Evolutionary conservation across 2,888 invertebrate genomes (phyloP).

Genomic region (Chymomyza procnemis): DNA sequence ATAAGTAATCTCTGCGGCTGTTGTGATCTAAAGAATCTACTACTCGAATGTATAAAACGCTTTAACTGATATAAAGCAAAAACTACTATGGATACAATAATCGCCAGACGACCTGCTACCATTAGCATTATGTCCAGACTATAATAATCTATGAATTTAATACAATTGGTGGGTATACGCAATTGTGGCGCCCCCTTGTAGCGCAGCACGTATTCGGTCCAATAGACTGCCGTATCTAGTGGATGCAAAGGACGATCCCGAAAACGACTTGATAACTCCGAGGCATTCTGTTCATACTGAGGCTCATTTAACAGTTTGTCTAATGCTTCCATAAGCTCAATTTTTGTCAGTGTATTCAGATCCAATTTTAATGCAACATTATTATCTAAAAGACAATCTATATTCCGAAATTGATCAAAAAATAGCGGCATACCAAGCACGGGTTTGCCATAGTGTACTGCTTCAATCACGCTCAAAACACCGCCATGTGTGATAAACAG

Average conservation of each 20-base stretch:
- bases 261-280: constrained; percentile 56
- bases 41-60: neutral
- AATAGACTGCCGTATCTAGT: constrained; percentile 68
- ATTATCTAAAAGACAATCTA: constrained; percentile 72
- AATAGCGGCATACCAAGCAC: constrained; percentile 79
- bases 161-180: constrained; percentile 59
- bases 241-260: constrained; percentile 73
- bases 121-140: constrained; percentile 58
- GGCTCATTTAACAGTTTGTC: constrained; percentile 45
- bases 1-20: no score
- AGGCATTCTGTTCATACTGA: constrained; percentile 38
- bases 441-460: constrained; percentile 78
- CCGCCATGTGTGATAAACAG: constrained; percentile 79
- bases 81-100: neutral
- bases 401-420: constrained; percentile 80
- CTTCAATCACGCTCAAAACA: constrained; percentile 78
- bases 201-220: constrained; percentile 74
- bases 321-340: constrained; percentile 54
- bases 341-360: constrained; percentile 67
- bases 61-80: neutral
- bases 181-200: constrained; percentile 75
- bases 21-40: no score
- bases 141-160: constrained; percentile 70
- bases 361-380: constrained; percentile 76
- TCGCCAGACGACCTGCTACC: constrained; percentile 33